Conservation (phyloP, 1,140 invertebrate species). For the Heliconius nattereri region DNA sequence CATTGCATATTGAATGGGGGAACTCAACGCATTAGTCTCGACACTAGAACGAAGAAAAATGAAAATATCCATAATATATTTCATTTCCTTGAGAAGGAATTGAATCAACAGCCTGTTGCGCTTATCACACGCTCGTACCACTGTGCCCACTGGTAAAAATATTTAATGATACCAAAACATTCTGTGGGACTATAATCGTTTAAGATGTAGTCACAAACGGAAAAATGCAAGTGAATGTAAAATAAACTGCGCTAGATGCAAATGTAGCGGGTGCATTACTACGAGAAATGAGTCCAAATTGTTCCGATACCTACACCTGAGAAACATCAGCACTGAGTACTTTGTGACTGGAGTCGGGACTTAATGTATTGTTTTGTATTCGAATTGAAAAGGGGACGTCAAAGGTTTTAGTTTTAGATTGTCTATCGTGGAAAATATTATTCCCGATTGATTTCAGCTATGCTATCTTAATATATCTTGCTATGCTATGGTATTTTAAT, state of each 20-base stretch:
- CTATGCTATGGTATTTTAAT: too few relatives aligned
- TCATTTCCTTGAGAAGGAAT: too few relatives aligned
- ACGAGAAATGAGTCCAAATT: conserved; percentile 63
- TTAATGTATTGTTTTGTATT: conserved; percentile 23
- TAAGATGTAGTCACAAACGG: conserved; percentile 33
- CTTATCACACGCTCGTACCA: too few relatives aligned
- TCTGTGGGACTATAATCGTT: not conserved
- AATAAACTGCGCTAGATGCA: conserved; percentile 63
- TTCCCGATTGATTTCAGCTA: not conserved
- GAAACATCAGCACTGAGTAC: conserved; percentile 29
- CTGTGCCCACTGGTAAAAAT: too few relatives aligned
- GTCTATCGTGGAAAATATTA: conserved; percentile 1
- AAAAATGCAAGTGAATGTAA: conserved; percentile 52
- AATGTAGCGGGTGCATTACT: conserved; percentile 65
- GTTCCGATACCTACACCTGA: conserved; percentile 53
- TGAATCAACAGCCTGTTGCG: too few relatives aligned
- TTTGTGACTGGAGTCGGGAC: conserved; percentile 15
- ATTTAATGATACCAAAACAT: too few relatives aligned
- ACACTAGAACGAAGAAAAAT: too few relatives aligned
- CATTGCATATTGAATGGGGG: too few relatives aligned
- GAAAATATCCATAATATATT: too few relatives aligned
- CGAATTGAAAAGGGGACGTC: conserved; percentile 23
- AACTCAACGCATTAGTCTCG: too few relatives aligned
- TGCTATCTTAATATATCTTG: not conserved
- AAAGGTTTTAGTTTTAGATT: conserved; percentile 18